These are phyloP conservation scores for Gnatocerus cornutus DNA, from an alignment of 2,888 invertebrate genomes.

Conservation along the genomic window DNA sequence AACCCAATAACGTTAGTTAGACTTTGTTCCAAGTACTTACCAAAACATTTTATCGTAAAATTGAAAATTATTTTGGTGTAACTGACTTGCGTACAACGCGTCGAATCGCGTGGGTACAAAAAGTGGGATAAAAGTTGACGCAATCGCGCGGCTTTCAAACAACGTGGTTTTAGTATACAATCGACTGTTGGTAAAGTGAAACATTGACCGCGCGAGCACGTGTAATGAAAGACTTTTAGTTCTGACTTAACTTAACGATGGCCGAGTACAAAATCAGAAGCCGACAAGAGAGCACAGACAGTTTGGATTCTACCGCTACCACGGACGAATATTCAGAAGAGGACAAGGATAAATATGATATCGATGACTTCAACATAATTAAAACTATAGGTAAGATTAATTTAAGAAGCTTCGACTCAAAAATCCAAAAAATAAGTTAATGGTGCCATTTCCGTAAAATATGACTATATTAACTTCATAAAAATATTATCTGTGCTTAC, in stretches of 20 bases:
- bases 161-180: constrained; percentile 51
- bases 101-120: constrained; percentile 49
- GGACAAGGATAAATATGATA: constrained; percentile 71
- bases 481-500: no score
- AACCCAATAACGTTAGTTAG: no score
- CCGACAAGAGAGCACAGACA: constrained; percentile 69
- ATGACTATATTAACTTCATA: no score
- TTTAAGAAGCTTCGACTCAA: background rate
- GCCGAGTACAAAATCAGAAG: constrained; percentile 64
- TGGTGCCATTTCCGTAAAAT: no score
- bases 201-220: constrained; percentile 35
- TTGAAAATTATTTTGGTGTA: background rate
- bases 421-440: no score
- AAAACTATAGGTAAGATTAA: constrained; percentile 87
- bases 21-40: no score
- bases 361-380: constrained; percentile 89
- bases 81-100: constrained; percentile 44
- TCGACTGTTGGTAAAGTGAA: constrained; percentile 34
- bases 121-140: constrained; percentile 45
- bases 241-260: constrained; percentile 51
- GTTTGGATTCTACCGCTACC: constrained; percentile 70
- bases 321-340: constrained; percentile 75
- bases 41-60: background rate
- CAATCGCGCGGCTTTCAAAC: constrained; percentile 55
- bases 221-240: constrained; percentile 44